A percentile compares a stretch with the other conserved stretches of the same genome.
phyloP scores from a whole-genome alignment of 2,797 vertebrate genomes.

The Gouania willdenowi region DNA sequence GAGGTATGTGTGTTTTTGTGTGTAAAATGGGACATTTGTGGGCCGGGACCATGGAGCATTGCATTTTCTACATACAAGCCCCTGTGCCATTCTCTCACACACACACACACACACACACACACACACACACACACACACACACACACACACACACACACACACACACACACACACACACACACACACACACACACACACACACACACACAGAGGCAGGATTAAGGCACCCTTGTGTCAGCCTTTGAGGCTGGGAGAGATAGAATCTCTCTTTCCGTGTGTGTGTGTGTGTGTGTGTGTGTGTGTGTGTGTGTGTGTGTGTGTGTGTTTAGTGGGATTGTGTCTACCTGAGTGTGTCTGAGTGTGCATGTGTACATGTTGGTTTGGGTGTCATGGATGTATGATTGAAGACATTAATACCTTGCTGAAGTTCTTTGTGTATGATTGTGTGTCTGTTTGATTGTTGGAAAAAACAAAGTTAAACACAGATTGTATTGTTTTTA shows the following conservation, averaged over 20 bases:
- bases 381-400: slow-evolving; percentile 65
- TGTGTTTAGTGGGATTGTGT: slow-evolving; percentile 55
- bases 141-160: slow-evolving; percentile 21
- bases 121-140: slow-evolving; percentile 24
- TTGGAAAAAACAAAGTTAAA: slow-evolving; percentile 22
- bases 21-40: slow-evolving; percentile 28
- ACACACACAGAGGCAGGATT: slow-evolving; percentile 72
- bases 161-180: slow-evolving; percentile 18
- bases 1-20: slow-evolving; percentile 26
- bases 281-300: slow-evolving; percentile 24
- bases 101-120: too few relatives aligned
- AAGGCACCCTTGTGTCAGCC: slow-evolving; percentile 71
- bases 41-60: slow-evolving; percentile 23
- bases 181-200: slow-evolving; percentile 21
- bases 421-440: slow-evolving; percentile 29
- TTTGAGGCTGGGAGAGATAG: slow-evolving; percentile 71
- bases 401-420: slow-evolving; percentile 80
- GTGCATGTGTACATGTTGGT: slow-evolving; percentile 35
- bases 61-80: slow-evolving; percentile 44
- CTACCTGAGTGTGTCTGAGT: slow-evolving; percentile 38
- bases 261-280: slow-evolving; percentile 62
- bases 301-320: slow-evolving; percentile 54
- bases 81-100: too few relatives aligned
- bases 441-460: slow-evolving; percentile 6
- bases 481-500: slow-evolving; percentile 9